Evolutionary conservation across 2,113 vertebrate genomes (phyloP).

Genomic region (Brachypodius melanocephalos): DNA sequence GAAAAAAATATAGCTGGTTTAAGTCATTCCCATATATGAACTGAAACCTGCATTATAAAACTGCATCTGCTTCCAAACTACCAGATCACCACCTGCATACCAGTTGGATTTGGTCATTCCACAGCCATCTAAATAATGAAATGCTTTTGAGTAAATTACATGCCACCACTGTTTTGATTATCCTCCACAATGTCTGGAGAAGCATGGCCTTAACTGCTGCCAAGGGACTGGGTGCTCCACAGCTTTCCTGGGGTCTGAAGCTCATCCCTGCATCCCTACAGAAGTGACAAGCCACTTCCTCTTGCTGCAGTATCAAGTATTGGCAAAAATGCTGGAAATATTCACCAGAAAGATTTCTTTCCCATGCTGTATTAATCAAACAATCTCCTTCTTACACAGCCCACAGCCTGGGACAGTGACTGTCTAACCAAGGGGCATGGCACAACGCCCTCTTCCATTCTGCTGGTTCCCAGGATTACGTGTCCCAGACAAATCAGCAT

Average conservation of each 20-base stretch:
- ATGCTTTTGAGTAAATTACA: conserved; percentile 41
- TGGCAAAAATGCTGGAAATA: not conserved
- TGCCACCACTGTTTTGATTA: conserved; percentile 14
- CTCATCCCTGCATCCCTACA: not conserved
- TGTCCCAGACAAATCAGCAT: not conserved
- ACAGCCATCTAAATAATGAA: conserved; percentile 50
- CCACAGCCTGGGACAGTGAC: fast-evolving
- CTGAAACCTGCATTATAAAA: conserved; percentile 67
- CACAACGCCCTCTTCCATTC: not conserved
- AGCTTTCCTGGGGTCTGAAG: not conserved
- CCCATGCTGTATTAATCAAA: fast-evolving
- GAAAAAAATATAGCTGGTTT: conserved; percentile 49
- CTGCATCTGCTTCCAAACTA: conserved; percentile 51
- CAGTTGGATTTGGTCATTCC: conserved; percentile 49
- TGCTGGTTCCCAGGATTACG: fast-evolving
- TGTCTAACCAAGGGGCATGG: not conserved
- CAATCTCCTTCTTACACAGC: not conserved
- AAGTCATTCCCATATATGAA: conserved; percentile 58
- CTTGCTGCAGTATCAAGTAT: not conserved
- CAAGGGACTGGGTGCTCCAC: not conserved
- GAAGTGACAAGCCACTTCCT: not conserved
- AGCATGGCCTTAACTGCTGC: not conserved
- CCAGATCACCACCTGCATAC: conserved; percentile 42
- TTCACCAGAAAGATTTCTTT: not conserved
- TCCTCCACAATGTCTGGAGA: not conserved